Percentiles rank a stretch among this genome's conserved stretches.
phyloP scores from a whole-genome alignment of 2,888 invertebrate genomes.

The Stenchaetothrips biformis region DNA sequence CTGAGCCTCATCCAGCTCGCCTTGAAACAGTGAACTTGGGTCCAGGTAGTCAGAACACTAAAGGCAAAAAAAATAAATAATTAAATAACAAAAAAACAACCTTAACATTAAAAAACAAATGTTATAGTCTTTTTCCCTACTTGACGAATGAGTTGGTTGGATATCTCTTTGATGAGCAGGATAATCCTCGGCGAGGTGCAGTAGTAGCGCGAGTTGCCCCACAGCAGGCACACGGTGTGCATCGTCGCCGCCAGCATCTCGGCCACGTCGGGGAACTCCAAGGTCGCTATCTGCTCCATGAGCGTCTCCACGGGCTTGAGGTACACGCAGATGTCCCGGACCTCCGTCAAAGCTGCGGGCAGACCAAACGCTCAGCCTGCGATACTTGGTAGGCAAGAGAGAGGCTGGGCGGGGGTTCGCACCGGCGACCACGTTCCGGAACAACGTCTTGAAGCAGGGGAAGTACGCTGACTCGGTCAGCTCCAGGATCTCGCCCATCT shows the following conservation, averaged over 20 bases:
- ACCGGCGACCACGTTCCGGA: conserved; percentile 74
- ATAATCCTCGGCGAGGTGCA: conserved; percentile 58
- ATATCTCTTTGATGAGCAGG: conserved; percentile 69
- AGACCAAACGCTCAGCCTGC: background rate
- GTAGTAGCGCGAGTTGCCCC: conserved; percentile 78
- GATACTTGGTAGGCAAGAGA: background rate
- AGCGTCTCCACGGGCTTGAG: conserved; percentile 67
- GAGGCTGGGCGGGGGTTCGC: conserved; percentile 39
- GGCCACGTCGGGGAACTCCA: conserved; percentile 62
- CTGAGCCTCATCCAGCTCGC: conserved; percentile 71
- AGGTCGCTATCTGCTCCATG: conserved; percentile 65
- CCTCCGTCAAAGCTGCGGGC: conserved; percentile 68
- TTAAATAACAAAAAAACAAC: background rate
- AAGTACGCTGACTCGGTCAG: conserved; percentile 74
- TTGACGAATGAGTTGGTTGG: conserved; percentile 75
- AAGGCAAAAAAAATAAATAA: conserved; percentile 32
- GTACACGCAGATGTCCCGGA: conserved; percentile 75
- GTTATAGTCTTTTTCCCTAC: conserved; percentile 40
- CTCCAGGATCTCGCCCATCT: conserved; percentile 76
- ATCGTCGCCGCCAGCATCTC: conserved; percentile 61
- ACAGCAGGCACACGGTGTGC: conserved; percentile 75
- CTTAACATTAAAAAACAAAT: background rate
- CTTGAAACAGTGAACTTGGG: conserved; percentile 76
- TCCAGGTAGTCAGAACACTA: conserved; percentile 66
- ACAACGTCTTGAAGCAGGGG: conserved; percentile 68